Base-by-base conservation (phyloP, 2,113 vertebrate species). In the Porphyrio hochstetteri region DNA sequence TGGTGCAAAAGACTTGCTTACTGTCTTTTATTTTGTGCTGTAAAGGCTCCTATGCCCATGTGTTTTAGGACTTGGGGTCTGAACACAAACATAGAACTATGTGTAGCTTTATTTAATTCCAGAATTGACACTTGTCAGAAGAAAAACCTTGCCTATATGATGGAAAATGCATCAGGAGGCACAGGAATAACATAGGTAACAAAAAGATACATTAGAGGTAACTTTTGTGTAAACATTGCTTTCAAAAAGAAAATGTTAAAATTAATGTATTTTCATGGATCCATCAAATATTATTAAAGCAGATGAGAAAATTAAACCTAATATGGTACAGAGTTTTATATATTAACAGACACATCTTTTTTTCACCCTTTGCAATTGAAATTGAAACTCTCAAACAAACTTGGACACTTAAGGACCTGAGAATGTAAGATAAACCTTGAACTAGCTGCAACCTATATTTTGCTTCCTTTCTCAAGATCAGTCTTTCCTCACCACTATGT, bases 281-380 rank as follows among this genome's bases (percentile, higher is more conserved):
- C 35, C 15, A 46, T 55, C 17, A 64, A 48, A 64, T 61, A 60
- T 11, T 64, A 5, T 61, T 77, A 82, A 77, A 67, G 38, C 4
- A 18, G 35, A 59, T 42, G 14, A 68, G 9, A 68, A 88, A 72
- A 82, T 75, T 44, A 53, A 38, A 46, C 27, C 27, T 59, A 3
- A 42, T 16, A 42, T 0, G 3, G 1, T 44, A 69, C 1, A 7
- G 7, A 82, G 9, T 40, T 77, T 60, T 69, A 10, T 38, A 4
- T 19, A 21, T 16, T 57, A 35, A 53, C 18, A 70, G 17, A 56
- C 11, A 40, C 8, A 19, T 0, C 4, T 19, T 10, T 38, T 90
- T 84, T 85, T 75, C 21, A 18, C 23, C 8, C 7, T 64, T 92
- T 61, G 17, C 13, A 29, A 1, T 4, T 85, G 33, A 82, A 90